Conservation (phyloP, 2,113 vertebrate genomes). For the Charadrius vociferus region DNA sequence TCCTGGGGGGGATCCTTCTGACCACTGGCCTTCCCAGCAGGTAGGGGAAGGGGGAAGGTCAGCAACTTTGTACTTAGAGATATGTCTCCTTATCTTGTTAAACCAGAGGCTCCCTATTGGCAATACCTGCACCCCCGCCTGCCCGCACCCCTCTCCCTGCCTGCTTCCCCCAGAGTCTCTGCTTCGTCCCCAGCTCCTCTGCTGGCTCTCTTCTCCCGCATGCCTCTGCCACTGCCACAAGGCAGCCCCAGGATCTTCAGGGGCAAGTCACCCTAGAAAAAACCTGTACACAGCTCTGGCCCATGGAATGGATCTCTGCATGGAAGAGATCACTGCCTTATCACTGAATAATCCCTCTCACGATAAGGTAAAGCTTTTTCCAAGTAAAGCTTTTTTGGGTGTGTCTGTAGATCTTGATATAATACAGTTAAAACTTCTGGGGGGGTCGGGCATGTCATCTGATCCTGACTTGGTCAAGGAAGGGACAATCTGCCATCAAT, state of each 20-base stretch:
- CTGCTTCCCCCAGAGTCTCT: background rate
- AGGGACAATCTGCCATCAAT: background rate
- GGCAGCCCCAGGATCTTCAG: background rate
- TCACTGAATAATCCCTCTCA: background rate
- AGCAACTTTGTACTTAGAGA: background rate
- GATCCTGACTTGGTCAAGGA: background rate
- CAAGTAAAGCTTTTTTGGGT: background rate
- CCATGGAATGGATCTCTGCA: background rate
- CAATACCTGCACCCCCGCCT: background rate
- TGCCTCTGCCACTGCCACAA: background rate
- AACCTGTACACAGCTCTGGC: background rate
- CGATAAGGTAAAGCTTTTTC: background rate
- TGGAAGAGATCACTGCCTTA: rapidly evolving
- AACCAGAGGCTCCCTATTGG: background rate
- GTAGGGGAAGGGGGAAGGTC: background rate
- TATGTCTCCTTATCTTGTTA: background rate
- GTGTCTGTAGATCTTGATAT: background rate
- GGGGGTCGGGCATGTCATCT: background rate
- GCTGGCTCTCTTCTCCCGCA: background rate
- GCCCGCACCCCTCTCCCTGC: background rate
- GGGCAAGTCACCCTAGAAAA: background rate
- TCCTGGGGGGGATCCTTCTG: background rate
- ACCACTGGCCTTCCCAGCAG: background rate
- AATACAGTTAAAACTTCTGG: background rate
- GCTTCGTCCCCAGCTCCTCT: background rate